Conservation (phyloP, 2,888 invertebrate species). For the Cepaea hortensis region DNA sequence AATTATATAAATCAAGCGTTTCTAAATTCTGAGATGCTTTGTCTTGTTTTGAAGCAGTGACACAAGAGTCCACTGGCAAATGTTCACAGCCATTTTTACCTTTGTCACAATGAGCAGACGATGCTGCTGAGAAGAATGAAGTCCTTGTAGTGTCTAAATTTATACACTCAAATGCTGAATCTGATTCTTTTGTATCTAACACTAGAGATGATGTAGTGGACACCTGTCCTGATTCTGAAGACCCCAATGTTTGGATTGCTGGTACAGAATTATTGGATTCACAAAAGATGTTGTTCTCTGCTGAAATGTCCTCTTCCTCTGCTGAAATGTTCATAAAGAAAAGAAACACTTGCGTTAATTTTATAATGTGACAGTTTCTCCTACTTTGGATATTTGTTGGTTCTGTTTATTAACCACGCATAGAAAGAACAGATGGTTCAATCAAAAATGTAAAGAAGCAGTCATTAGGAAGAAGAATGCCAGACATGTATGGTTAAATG, state of each 20-base stretch:
- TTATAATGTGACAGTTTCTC: neutral
- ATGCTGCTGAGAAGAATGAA: neutral
- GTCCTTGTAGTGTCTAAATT: conserved; percentile 21
- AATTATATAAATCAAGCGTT: neutral
- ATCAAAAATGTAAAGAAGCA: no score
- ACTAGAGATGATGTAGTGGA: neutral
- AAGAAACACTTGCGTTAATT: neutral
- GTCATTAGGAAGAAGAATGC: no score
- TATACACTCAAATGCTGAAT: neutral
- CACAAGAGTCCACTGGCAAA: neutral
- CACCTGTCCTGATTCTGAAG: neutral
- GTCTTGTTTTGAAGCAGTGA: neutral
- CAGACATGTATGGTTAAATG: no score
- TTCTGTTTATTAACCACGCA: no score
- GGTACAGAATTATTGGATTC: conserved; percentile 29
- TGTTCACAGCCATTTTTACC: neutral
- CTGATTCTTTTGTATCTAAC: neutral
- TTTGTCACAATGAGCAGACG: neutral
- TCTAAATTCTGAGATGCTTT: neutral
- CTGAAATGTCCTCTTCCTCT: conserved; percentile 29
- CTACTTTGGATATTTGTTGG: no score
- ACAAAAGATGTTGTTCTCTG: conserved; percentile 49
- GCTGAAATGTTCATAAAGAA: neutral
- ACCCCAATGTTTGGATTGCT: conserved; percentile 5
- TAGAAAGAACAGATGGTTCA: no score